phyloP scores from a whole-genome alignment of 2,113 vertebrate species.

The Poicephalus meyeri region DNA sequence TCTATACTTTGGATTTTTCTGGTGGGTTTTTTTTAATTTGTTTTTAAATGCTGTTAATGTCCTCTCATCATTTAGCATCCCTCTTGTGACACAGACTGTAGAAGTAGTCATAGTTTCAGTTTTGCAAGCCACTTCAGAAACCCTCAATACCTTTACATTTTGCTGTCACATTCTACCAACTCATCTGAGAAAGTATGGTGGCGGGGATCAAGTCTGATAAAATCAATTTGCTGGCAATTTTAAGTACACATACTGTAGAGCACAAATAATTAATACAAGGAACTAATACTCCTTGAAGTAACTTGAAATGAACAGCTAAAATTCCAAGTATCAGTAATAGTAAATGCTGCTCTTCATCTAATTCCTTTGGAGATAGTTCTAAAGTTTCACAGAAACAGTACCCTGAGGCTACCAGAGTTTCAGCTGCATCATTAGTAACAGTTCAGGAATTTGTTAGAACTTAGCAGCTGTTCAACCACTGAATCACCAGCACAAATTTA shows the following conservation, averaged over 20 bases:
- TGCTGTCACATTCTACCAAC: not conserved
- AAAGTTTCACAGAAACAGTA: conserved; percentile 12
- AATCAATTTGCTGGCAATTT: not conserved
- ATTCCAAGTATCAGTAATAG: not conserved
- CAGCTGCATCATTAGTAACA: conserved; percentile 64
- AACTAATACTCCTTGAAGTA: not conserved
- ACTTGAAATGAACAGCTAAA: conserved; percentile 9
- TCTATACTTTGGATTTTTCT: not conserved
- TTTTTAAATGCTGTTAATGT: not conserved
- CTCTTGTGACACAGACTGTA: not conserved
- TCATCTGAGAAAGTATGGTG: not conserved
- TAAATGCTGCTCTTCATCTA: not conserved
- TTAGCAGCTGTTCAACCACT: conserved; percentile 59
- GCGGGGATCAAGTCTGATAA: not conserved
- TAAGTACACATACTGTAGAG: not conserved
- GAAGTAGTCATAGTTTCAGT: not conserved
- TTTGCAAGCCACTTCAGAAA: not conserved
- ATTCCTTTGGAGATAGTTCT: conserved; percentile 12
- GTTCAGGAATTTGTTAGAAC: conserved; percentile 60
- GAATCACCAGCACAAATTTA: conserved; percentile 52
- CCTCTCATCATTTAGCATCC: not conserved
- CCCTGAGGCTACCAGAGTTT: conserved; percentile 32
- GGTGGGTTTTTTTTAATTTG: not conserved
- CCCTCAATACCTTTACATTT: not conserved
- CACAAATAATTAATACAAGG: not conserved